Base-by-base conservation (phyloP, 1,140 invertebrate genomes). In the Aphelinus certus region DNA sequence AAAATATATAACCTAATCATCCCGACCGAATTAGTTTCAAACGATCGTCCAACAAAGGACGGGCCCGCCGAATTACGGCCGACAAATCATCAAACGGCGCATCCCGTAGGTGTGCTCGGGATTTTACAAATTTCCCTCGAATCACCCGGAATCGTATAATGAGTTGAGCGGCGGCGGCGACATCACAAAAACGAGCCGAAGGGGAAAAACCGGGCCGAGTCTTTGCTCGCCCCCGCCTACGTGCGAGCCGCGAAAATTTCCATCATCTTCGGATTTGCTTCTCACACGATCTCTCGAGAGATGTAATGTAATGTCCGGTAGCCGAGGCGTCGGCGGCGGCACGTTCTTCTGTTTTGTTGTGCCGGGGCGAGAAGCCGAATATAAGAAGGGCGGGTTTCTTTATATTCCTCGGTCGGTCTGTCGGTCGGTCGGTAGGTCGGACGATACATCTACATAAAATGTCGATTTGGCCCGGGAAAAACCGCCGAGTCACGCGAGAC, bases 371-470 rank as follows among this genome's bases (percentile, higher is more conserved):
- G 80, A 82, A 80, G 77, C 72, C 73, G 75, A 6, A 55, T 47
- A 77, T 80, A 62, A 77, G 77, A 75, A 71, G 77, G 81, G 81
- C 77, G 80, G 80, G 77, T 81, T 80, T 78, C 77, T 75, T 68
- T 45, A 62, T 68, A n/a, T 79, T 26, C 26, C 26, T 26, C 26
- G 26, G 26, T 26, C 26, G 26, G 26, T 26, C 76, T 81, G 79
- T 71, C 75, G 64, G 79, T 69, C 69, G 79, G 46, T 3, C 55
- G 7, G 42, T 26, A 0, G 26, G 26, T 26, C 26, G 26, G 26
- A 60, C 5, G 57, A 26, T 3, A n/a, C n/a, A 85, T 85, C 80
- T 85, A 80, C 84, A 84, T 86, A 84, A 85, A 85, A 83, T 79
- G 81, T 81, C 80, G 77, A 83, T 83, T 80, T 78, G 65, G 10